Evolutionary conservation across 2,797 vertebrate species (phyloP).

Genomic region (Takifugu rubripes): DNA sequence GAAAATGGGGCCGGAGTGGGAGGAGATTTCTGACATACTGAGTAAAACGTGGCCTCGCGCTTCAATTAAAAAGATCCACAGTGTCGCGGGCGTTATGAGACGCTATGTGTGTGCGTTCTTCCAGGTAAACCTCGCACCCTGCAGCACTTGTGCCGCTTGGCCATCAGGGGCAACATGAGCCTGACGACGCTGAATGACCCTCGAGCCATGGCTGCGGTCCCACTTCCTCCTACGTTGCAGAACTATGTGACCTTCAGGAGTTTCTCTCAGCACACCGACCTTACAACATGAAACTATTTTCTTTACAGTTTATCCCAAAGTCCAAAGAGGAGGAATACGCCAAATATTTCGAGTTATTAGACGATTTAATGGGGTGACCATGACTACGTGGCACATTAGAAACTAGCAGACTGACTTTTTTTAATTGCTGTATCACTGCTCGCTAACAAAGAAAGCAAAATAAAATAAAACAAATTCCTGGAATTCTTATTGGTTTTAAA

Average conservation of each 20-base stretch:
- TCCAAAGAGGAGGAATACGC: no score
- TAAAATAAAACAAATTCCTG: no score
- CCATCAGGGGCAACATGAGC: slow-evolving; percentile 78
- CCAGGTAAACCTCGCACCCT: slow-evolving; percentile 81
- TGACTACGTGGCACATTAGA: no score
- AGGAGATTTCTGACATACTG: slow-evolving; percentile 80
- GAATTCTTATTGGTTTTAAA: no score
- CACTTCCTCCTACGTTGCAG: slow-evolving; percentile 77
- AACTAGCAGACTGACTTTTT: no score
- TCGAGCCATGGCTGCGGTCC: slow-evolving; percentile 64
- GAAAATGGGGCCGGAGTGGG: slow-evolving; percentile 80
- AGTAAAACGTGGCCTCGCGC: slow-evolving; percentile 54
- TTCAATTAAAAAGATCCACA: neutral
- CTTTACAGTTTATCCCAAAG: no score
- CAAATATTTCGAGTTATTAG: no score
- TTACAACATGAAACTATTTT: slow-evolving; percentile 3
- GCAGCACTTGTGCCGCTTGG: slow-evolving; percentile 85
- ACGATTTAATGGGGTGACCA: no score
- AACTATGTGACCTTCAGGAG: slow-evolving; percentile 83
- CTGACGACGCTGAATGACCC: slow-evolving; percentile 71
- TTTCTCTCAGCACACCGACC: slow-evolving; percentile 70
- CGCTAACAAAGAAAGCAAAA: no score
- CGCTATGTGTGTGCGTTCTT: slow-evolving; percentile 5
- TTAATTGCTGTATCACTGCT: no score
- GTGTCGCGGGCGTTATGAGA: neutral